Evolutionary conservation across 2,888 invertebrate species (phyloP).

Genomic region (Sinopyrophorus schimmeli): DNA sequence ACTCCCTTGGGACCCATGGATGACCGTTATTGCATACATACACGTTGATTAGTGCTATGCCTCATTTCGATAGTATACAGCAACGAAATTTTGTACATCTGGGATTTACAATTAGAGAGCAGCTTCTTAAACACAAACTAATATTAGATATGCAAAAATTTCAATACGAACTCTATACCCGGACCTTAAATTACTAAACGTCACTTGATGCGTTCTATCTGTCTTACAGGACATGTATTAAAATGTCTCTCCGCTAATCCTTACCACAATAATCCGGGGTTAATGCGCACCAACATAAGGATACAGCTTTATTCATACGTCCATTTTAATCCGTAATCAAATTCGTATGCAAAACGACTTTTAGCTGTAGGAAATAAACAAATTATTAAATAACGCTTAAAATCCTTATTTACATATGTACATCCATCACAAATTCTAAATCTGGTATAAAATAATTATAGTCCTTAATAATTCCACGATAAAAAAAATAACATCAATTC

Average conservation of each 20-base stretch:
- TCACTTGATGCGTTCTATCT: constrained; percentile 21
- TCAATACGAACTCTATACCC: too few relatives aligned
- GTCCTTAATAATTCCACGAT: too few relatives aligned
- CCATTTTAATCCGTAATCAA: constrained; percentile 19
- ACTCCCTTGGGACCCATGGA: constrained; percentile 33
- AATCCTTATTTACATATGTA: too few relatives aligned
- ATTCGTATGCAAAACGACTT: too few relatives aligned
- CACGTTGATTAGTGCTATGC: constrained; percentile 35
- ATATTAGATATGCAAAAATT: too few relatives aligned
- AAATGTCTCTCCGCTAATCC: constrained; percentile 26
- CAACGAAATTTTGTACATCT: constrained; percentile 21
- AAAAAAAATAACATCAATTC: too few relatives aligned
- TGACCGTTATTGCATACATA: constrained; percentile 39
- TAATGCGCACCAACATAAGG: constrained; percentile 17
- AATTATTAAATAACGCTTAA: too few relatives aligned
- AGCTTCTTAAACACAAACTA: constrained; percentile 23
- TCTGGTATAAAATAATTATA: too few relatives aligned
- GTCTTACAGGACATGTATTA: constrained; percentile 24
- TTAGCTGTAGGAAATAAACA: too few relatives aligned
- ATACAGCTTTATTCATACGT: constrained; percentile 12
- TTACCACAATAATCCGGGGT: constrained; percentile 22
- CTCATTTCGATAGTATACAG: constrained; percentile 32
- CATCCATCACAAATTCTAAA: too few relatives aligned
- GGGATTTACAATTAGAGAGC: constrained; percentile 25
- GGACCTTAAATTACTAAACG: constrained; percentile 23